These are phyloP conservation scores for Trissolcus brochymenae DNA, from an alignment of 2,888 invertebrate genomes.

Conservation along the genomic window DNA sequence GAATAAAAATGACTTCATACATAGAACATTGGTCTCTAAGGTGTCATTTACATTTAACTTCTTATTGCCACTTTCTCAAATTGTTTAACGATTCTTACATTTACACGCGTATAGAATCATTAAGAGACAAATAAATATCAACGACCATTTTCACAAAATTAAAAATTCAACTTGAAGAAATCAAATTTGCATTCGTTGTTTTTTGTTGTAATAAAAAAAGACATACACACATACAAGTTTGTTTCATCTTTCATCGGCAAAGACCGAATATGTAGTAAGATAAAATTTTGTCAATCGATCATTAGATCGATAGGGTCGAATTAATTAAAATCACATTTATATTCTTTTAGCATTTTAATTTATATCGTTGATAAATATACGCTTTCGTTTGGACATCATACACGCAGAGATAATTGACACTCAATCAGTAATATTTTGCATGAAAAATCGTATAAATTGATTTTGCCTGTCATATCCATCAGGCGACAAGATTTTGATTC, in stretches of 20 bases:
- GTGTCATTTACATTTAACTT: conserved; percentile 43
- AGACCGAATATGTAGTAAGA: not conserved
- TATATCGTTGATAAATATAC: conserved; percentile 17
- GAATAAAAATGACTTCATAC: conserved; percentile 46
- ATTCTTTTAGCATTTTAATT: not conserved
- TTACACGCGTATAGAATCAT: conserved; percentile 23
- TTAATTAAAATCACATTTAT: conserved; percentile 24
- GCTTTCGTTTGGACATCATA: conserved; percentile 10
- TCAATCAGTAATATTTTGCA: conserved; percentile 30
- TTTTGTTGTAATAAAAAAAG: no score
- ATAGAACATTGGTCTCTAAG: conserved; percentile 28
- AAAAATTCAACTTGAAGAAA: no score
- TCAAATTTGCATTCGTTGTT: no score
- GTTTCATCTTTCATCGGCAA: no score
- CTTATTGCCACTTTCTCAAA: conserved; percentile 25
- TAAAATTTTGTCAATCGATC: conserved; percentile 26
- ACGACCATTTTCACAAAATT: no score
- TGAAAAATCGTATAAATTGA: conserved; percentile 36
- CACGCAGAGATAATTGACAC: conserved; percentile 28
- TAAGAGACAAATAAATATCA: conserved; percentile 7
- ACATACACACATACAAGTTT: no score
- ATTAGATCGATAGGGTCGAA: conserved; percentile 15
- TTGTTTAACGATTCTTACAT: conserved; percentile 12
- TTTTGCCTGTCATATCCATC: conserved; percentile 19
- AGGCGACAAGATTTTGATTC: conserved; percentile 13